These are phyloP conservation scores for Anser brachyrhynchus DNA, from an alignment of 2,113 vertebrate species.

Conservation along the genomic window DNA sequence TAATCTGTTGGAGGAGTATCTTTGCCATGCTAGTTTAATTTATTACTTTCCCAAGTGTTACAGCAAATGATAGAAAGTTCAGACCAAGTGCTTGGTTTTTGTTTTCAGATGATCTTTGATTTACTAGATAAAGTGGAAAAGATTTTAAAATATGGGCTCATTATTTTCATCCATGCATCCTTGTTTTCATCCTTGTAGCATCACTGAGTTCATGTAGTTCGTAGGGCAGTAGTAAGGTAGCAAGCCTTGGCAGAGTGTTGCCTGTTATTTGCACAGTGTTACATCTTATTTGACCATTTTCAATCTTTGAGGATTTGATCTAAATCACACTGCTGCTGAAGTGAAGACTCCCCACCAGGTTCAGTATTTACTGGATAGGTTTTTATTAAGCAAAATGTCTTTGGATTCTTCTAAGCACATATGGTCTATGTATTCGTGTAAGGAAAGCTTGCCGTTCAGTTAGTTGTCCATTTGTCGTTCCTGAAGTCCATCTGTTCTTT, in stretches of 20 bases:
- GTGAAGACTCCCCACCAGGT: not conserved
- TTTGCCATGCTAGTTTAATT: not conserved
- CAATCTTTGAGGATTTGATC: not conserved
- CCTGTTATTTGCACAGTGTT: not conserved
- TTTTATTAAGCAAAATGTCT: not conserved
- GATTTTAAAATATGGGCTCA: not conserved
- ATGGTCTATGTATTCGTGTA: not conserved
- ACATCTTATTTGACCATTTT: not conserved
- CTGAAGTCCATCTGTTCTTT: not conserved
- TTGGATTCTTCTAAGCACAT: not conserved
- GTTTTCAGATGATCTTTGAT: not conserved
- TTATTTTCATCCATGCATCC: not conserved
- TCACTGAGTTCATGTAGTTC: not conserved
- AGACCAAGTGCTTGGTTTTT: not conserved
- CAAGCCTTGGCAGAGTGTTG: too few relatives aligned
- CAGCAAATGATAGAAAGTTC: not conserved
- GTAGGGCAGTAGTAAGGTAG: not conserved
- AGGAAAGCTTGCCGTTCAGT: not conserved
- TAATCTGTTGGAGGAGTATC: not conserved
- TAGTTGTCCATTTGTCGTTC: not conserved
- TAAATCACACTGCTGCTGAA: not conserved
- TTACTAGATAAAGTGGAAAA: not conserved
- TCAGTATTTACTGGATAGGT: not conserved
- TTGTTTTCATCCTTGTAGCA: not conserved
- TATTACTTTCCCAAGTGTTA: not conserved